Evolutionary conservation across 1,140 invertebrate genomes (phyloP), one percentile per base, ranked within the genome.

Genomic region (Drosophila chauvacae): DNA sequence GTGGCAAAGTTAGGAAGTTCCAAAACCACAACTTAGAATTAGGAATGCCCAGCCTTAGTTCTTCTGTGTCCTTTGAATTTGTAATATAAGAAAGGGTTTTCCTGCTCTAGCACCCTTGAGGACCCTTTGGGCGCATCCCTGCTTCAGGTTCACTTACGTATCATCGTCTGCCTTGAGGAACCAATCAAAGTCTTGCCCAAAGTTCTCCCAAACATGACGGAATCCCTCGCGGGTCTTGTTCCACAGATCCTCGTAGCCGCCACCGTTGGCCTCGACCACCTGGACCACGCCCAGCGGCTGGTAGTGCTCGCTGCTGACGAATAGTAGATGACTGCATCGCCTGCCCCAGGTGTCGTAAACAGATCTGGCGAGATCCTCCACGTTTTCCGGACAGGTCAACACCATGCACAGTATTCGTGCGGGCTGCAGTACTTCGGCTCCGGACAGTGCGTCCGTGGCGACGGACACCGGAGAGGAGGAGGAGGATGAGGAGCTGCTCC

Each of bases 111-210:
- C 26, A 28, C 30, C 30, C 30, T 33, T 50, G 9, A 28, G 14
- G 7, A 28, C 26, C 47, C n/a, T 20, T 30, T 4, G 1, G 13
- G n/a, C 6, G n/a, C 50, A 20, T 53, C 50, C 30, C 30, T 53
- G 33, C 7, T 37, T 0, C 33, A 9, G 18, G 14, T 4, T 26
- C 71, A 95, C 95, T 94, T 93, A 98, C 94, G 97, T 98, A 91
- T 98, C 97, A 92, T 98, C 97, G 86, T 98, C 98, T 30, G 97
- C 97, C 93, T 98, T 98, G 78, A 98, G 93, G 91, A 98, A 98
- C 97, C 97, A 98, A 92, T 98, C 97, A 30, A 95, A 96, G 68
- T 97, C 94, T 75, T 97, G 94, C 20, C 94, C 93, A 88, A 98
- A 96, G 82, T 97, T 93, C 51, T 96, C 94, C 91, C 97, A 97